These are phyloP conservation scores for Anthonomus grandis DNA, from an alignment of 1,140 invertebrate genomes.

Conservation along the genomic window DNA sequence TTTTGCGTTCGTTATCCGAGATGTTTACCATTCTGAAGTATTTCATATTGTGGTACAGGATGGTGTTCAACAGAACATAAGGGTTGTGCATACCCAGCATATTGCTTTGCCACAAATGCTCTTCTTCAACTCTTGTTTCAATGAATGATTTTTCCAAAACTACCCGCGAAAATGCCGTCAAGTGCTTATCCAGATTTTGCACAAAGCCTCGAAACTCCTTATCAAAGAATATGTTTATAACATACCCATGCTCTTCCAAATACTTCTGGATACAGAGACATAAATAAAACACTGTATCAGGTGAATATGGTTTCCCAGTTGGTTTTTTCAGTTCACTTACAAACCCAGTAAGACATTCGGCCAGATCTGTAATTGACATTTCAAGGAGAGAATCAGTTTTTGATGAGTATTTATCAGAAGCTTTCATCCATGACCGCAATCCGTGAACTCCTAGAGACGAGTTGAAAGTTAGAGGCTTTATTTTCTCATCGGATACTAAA, in stretches of 20 bases:
- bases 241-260: slow-evolving; percentile 63
- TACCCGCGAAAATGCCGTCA: slow-evolving; percentile 58
- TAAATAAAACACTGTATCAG: slow-evolving; percentile 16
- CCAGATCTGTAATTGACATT: no score
- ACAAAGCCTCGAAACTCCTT: slow-evolving; percentile 85
- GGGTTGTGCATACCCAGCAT: slow-evolving; percentile 90
- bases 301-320: slow-evolving; percentile 72
- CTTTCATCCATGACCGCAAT: no score
- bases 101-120: slow-evolving; percentile 88
- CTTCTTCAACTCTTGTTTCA: slow-evolving; percentile 83
- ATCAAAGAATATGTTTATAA: slow-evolving; percentile 91
- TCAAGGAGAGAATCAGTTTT: no score
- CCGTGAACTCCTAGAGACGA: no score
- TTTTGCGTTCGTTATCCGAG: slow-evolving; percentile 85
- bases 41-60: slow-evolving; percentile 93
- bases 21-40: slow-evolving; percentile 86
- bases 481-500: no score
- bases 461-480: no score
- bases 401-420: no score
- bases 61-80: slow-evolving; percentile 81
- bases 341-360: slow-evolving; percentile 80
- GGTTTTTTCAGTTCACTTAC: slow-evolving; percentile 85
- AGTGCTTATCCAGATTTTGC: slow-evolving; percentile 78
- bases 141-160: slow-evolving; percentile 55
- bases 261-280: slow-evolving; percentile 14